Evolutionary conservation across 1,140 invertebrate species (phyloP).

Genomic region (Cyphomyrmex costatus): DNA sequence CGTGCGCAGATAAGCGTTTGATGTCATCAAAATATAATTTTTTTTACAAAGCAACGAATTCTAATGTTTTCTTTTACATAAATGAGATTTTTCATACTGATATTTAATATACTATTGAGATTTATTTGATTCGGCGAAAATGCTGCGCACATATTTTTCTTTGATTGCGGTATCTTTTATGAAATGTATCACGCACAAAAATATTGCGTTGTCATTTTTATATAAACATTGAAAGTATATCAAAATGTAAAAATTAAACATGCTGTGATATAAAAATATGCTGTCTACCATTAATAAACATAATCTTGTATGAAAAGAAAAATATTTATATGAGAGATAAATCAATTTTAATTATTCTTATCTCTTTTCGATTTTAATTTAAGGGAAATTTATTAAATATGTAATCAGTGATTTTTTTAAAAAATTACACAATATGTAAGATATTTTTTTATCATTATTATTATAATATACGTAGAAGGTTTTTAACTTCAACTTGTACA

Average conservation of each 20-base stretch:
- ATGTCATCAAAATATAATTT: conserved; percentile 20
- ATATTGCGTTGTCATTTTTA: conserved; percentile 16
- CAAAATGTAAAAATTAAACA: conserved; percentile 33
- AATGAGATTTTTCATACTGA: conserved; percentile 8
- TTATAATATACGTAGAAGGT: background rate
- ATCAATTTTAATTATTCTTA: conserved; percentile 30
- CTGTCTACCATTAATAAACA: conserved; percentile 17
- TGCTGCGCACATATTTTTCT: conserved; percentile 34
- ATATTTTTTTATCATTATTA: conserved; percentile 15
- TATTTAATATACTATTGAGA: conserved; percentile 43
- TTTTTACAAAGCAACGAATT: conserved; percentile 22
- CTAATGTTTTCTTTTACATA: conserved; percentile 8
- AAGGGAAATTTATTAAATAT: background rate
- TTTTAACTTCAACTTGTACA: conserved; percentile 42
- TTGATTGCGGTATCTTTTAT: conserved; percentile 44
- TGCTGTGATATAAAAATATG: background rate
- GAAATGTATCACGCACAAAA: conserved; percentile 16
- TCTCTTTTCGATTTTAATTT: background rate
- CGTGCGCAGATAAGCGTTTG: background rate
- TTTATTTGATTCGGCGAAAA: conserved; percentile 29
- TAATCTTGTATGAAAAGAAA: background rate
- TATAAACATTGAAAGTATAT: background rate
- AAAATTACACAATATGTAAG: conserved; percentile 4
- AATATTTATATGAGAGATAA: background rate
- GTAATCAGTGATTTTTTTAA: background rate